Evolutionary conservation across 37 sponge, comb jelly and placozoan genomes (phyloP).

Genomic region (Dysidea cf. avara): DNA sequence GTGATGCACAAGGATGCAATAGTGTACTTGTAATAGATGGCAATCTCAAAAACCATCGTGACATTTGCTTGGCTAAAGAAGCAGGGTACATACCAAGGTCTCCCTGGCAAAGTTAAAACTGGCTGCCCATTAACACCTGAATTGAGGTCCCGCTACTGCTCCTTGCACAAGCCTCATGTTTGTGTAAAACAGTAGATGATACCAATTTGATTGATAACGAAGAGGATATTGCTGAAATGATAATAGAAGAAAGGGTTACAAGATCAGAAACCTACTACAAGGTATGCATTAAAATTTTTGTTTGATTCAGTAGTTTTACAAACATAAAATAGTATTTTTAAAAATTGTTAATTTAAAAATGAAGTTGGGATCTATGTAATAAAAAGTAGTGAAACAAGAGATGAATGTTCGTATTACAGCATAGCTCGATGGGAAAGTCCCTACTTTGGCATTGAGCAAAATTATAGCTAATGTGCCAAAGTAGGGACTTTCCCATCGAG

Average conservation of each 20-base stretch:
- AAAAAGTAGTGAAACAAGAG: no score
- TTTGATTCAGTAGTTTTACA: no score
- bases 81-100: constrained; percentile 12
- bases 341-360: no score
- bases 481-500: no score
- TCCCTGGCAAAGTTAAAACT: constrained; percentile 10
- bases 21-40: constrained; percentile 13
- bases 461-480: no score
- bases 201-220: not conserved
- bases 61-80: constrained; percentile 6
- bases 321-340: no score
- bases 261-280: not conserved
- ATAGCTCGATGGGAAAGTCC: no score
- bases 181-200: no score
- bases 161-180: constrained; percentile 6
- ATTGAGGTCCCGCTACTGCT: constrained; percentile 8
- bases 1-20: constrained; percentile 1
- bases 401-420: no score
- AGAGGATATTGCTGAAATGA: not conserved
- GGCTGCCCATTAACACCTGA: constrained; percentile 24
- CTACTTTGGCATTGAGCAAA: no score
- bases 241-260: not conserved
- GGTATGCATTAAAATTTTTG: no score
- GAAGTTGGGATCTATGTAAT: no score
- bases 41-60: constrained; percentile 28